Base-by-base conservation (phyloP, 2,888 invertebrate species). In the Steinernema scapterisci region DNA sequence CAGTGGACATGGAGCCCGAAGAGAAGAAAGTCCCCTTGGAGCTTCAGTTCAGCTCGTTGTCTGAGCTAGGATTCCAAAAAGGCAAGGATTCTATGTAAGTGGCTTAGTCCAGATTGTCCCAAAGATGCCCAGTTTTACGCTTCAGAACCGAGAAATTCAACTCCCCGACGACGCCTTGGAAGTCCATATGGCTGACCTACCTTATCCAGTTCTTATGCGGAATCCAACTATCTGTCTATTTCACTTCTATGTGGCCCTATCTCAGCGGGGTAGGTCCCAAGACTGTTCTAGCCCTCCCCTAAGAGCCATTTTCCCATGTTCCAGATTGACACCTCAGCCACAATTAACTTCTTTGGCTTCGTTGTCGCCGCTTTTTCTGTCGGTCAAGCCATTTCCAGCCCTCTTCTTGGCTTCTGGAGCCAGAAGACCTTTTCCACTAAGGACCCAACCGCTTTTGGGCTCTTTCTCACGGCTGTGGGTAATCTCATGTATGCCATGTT, bases 401-500 rank as follows among this genome's bases (percentile, higher is more conserved):
- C 54, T 6, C 19, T 54, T 54, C 54, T 54, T 16, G 54, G 54
- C 21, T 21, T 54, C 3, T 54, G 54, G 54, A 54, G 54, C 54
- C 70, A 70, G 21, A 70, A 44, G 21, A n/a, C 70, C 6, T 44
- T 70, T 19, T 70, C 70, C 11, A 19, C 44, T 13, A 38, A 44
- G 43, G 38, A 43, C 38, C 70, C 70, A 13, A 44, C 43, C 38
- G 70, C 70, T n/a, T 38, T 70, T n/a, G 70, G 70, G 3, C 71
- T 88, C 43, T 44, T 81, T 7, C 77, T 88, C 72, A 86, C 83
- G 71, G 76, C 85, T 0, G 43, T 83, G 2, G 84, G 87, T 7
- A 88, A 88, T 77, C 46, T 87, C 1, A 74, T 88, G 63, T 88
- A 87, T 73, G 83, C 82, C 25, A 87, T 88, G 74, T 73, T 87